Evolutionary conservation across 2,113 vertebrate genomes (phyloP).

Genomic region (Potamarius usumacintae): DNA sequence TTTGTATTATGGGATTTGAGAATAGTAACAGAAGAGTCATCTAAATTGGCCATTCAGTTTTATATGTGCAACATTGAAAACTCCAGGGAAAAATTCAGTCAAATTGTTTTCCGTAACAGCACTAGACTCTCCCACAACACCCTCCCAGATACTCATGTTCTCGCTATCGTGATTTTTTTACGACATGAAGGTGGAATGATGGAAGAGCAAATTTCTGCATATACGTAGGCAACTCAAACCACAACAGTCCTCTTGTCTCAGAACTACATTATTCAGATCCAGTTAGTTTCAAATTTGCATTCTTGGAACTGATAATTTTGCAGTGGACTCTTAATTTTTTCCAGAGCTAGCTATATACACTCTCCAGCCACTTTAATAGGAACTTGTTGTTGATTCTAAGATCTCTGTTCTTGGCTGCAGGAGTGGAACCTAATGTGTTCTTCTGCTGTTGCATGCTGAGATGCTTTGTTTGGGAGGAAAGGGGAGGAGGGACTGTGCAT

Average conservation of each 20-base stretch:
- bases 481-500: too few relatives aligned
- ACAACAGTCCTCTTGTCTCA: not conserved
- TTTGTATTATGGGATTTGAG: not conserved
- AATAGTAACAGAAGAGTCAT: not conserved
- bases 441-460: too few relatives aligned
- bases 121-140: not conserved
- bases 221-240: not conserved
- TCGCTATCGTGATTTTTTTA: not conserved
- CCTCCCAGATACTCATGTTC: not conserved
- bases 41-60: not conserved
- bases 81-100: not conserved
- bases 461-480: too few relatives aligned
- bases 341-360: too few relatives aligned
- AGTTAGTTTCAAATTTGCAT: not conserved
- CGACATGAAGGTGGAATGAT: not conserved
- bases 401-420: too few relatives aligned
- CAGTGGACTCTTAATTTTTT: too few relatives aligned
- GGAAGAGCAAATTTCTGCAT: not conserved
- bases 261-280: not conserved
- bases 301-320: not conserved
- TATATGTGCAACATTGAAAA: not conserved
- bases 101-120: not conserved
- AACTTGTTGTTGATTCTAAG: too few relatives aligned
- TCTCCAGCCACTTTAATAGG: too few relatives aligned
- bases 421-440: too few relatives aligned